These are phyloP conservation scores for Jordanella pulchra DNA, from an alignment of 2,797 vertebrate species.

Conservation along the genomic window DNA sequence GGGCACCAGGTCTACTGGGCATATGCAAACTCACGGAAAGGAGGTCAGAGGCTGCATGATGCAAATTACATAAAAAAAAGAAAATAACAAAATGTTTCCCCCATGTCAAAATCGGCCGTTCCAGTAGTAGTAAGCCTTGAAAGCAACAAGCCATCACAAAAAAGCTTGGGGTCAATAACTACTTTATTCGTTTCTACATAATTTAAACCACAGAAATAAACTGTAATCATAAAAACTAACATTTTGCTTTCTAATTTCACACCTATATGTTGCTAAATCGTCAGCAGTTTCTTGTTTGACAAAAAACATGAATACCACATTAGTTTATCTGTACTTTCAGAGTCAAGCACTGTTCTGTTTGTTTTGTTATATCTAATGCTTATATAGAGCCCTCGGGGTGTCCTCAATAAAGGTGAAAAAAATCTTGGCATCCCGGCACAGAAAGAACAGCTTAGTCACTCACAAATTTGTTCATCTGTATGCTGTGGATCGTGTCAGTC, in stretches of 20 bases:
- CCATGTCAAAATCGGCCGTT: neutral
- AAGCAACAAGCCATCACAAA: neutral
- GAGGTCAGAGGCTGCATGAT: neutral
- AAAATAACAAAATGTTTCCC: conserved; percentile 9
- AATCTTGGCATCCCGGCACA: neutral
- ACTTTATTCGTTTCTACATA: too few relatives aligned
- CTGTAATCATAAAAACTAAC: neutral
- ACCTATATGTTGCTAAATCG: neutral
- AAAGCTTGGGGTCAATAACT: too few relatives aligned
- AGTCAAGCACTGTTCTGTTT: neutral
- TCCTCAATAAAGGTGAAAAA: neutral
- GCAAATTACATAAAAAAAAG: neutral
- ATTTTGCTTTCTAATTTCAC: neutral
- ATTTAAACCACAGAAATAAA: neutral
- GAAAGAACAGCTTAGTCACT: neutral
- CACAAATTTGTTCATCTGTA: neutral
- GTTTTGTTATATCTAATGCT: neutral
- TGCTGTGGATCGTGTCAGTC: neutral
- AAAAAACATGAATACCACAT: neutral
- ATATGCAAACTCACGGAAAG: conserved; percentile 17
- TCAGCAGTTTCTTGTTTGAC: neutral
- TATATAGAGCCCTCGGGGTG: neutral
- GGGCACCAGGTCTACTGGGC: conserved; percentile 22
- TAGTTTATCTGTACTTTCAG: neutral
- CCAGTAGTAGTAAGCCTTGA: neutral